Conservation (phyloP, 2,888 invertebrate species). For the Macaria liturata region DNA sequence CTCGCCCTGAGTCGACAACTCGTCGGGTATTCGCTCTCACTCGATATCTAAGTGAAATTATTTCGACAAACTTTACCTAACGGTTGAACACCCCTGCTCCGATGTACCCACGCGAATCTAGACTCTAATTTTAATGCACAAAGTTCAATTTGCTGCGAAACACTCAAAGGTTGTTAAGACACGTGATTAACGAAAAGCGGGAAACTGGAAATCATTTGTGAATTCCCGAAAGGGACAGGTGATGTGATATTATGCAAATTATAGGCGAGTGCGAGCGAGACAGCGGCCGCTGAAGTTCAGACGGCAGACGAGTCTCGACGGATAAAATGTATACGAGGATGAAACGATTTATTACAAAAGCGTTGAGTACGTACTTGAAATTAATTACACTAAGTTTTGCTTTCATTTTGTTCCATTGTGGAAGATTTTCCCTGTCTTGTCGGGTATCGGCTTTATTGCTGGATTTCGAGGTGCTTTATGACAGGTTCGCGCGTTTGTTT, state of each 20-base stretch:
- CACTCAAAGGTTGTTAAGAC: conserved; percentile 53
- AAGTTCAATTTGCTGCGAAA: conserved; percentile 42
- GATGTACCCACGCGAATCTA: conserved; percentile 38
- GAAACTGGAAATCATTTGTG: conserved; percentile 81
- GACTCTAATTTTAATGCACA: conserved; percentile 44
- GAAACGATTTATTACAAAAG: conserved; percentile 83
- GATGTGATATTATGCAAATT: conserved; percentile 76
- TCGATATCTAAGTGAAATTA: conserved; percentile 75
- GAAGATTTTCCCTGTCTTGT: conserved; percentile 61
- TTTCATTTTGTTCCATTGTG: conserved; percentile 69
- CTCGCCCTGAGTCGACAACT: conserved; percentile 69
- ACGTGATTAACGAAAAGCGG: conserved; percentile 78
- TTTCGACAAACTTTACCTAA: conserved; percentile 75
- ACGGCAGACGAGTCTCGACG: conserved; percentile 48
- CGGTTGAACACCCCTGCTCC: conserved; percentile 56
- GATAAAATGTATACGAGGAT: conserved; percentile 78
- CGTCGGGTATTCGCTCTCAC: conserved; percentile 65
- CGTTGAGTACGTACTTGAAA: conserved; percentile 81
- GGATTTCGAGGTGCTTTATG: conserved; percentile 53
- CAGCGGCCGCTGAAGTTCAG: conserved; percentile 60
- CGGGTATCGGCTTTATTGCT: conserved; percentile 55
- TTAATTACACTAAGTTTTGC: conserved; percentile 77
- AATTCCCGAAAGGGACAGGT: conserved; percentile 76
- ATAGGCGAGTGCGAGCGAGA: conserved; percentile 56
- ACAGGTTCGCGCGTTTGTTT: conserved; percentile 50